phyloP scores from a whole-genome alignment of 2,797 vertebrate species.

The Hapalemur alaotrensis region DNA sequence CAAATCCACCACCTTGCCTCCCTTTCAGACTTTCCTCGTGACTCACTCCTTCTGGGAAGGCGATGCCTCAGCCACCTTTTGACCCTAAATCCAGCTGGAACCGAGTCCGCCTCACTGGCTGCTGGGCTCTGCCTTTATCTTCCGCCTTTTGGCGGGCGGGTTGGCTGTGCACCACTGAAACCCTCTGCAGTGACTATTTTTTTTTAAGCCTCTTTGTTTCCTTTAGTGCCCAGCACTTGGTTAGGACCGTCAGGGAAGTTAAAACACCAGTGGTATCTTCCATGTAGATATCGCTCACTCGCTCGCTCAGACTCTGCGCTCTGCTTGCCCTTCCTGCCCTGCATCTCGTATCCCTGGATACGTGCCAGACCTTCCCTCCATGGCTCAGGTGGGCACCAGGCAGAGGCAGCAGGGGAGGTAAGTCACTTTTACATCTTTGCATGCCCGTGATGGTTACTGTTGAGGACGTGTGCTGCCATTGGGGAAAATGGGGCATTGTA shows the following conservation, averaged over 20 bases:
- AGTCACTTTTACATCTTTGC: constrained; percentile 3
- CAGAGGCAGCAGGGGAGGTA: constrained; percentile 17
- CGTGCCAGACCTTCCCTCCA: background rate
- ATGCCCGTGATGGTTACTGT: fast-evolving
- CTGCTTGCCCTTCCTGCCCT: background rate
- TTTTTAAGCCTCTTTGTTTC: constrained; percentile 59
- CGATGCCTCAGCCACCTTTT: constrained; percentile 67
- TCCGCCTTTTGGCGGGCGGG: constrained; percentile 21
- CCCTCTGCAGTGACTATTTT: background rate
- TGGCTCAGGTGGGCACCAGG: constrained; percentile 26
- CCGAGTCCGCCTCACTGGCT: constrained; percentile 57
- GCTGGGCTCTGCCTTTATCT: constrained; percentile 37
- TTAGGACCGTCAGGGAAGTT: constrained; percentile 9
- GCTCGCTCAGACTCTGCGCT: background rate
- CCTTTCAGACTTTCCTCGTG: constrained; percentile 60
- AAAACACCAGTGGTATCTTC: background rate
- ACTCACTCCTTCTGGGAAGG: constrained; percentile 78
- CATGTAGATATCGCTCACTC: background rate
- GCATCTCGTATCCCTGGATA: background rate
- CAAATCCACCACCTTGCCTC: constrained; percentile 57
- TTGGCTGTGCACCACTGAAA: constrained; percentile 6
- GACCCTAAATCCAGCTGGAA: constrained; percentile 66
- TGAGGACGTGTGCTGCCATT: background rate
- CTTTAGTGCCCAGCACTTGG: constrained; percentile 26
- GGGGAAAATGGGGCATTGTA: background rate